A percentile compares a stretch with the other conserved stretches of the same genome.
Evolutionary conservation across 2,888 invertebrate genomes (phyloP).

Genomic region (Drosophila limbata): DNA sequence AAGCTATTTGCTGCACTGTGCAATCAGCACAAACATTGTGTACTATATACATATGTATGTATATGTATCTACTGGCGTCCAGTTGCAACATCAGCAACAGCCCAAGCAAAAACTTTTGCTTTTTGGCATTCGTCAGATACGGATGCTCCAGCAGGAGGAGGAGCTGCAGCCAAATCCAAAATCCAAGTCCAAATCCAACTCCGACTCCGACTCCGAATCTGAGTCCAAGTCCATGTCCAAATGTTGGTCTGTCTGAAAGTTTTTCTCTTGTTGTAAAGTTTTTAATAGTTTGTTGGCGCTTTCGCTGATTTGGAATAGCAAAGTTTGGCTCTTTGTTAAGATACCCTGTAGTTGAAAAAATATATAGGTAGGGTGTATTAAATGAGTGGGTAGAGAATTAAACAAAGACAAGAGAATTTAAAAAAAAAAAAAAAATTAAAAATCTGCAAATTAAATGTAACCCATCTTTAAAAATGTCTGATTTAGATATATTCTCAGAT

Average conservation of each 20-base stretch:
- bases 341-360: conserved; percentile 9
- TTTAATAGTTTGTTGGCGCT: conserved; percentile 79
- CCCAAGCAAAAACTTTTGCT: conserved; percentile 70
- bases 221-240: conserved; percentile 54
- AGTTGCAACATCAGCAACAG: conserved; percentile 40
- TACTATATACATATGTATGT: conserved; percentile 12
- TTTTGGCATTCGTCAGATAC: conserved; percentile 81
- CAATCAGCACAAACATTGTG: conserved; percentile 82
- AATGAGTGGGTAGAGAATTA: background rate
- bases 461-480: too few relatives aligned
- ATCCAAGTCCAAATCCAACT: conserved; percentile 25
- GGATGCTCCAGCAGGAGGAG: conserved; percentile 58
- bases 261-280: conserved; percentile 76
- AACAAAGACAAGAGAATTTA: too few relatives aligned
- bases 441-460: too few relatives aligned
- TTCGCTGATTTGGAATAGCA: conserved; percentile 74
- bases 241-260: conserved; percentile 60
- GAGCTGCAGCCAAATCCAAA: conserved; percentile 24
- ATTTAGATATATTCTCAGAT: too few relatives aligned
- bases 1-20: conserved; percentile 77
- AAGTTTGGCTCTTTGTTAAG: conserved; percentile 56
- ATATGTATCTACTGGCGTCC: conserved; percentile 3
- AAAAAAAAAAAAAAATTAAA: too few relatives aligned
- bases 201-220: conserved; percentile 33
- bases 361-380: background rate